Conservation (phyloP, 2,797 vertebrate genomes). For the Pantherophis vulpinus region DNA sequence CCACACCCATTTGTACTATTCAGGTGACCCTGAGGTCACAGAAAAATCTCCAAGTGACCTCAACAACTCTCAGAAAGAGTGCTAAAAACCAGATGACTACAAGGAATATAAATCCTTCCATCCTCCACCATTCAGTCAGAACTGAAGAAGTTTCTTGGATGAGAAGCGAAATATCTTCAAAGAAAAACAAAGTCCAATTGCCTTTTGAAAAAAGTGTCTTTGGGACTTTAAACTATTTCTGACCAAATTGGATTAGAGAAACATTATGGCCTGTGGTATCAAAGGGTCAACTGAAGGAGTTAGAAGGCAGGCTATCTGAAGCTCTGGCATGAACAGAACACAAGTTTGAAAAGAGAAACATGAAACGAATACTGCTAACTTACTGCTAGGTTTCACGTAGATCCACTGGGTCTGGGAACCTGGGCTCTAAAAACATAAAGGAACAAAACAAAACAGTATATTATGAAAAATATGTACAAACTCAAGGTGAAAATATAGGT, state of each 20-base stretch:
- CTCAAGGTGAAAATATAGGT: neutral
- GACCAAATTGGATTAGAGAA: neutral
- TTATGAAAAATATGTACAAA: neutral
- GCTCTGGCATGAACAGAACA: neutral
- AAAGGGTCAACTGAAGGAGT: neutral
- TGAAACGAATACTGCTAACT: neutral
- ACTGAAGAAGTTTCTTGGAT: neutral
- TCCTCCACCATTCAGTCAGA: neutral
- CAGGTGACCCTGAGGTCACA: neutral
- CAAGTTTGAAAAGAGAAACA: neutral
- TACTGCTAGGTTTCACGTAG: constrained; percentile 1
- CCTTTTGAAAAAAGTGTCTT: neutral
- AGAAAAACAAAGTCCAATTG: neutral
- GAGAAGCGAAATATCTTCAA: neutral
- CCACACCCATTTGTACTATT: neutral
- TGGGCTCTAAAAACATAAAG: constrained; percentile 2
- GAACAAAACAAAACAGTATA: neutral
- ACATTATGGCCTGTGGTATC: neutral
- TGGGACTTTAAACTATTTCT: neutral
- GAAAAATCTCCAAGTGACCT: neutral
- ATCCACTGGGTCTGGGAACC: constrained; percentile 20
- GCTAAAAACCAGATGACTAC: neutral
- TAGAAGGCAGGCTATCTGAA: neutral
- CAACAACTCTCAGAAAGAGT: neutral
- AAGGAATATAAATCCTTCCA: neutral